Evolutionary conservation across 2,888 invertebrate species (phyloP), one percentile per base, ranked within the genome.

Genomic region (Trissolcus brochymenae): DNA sequence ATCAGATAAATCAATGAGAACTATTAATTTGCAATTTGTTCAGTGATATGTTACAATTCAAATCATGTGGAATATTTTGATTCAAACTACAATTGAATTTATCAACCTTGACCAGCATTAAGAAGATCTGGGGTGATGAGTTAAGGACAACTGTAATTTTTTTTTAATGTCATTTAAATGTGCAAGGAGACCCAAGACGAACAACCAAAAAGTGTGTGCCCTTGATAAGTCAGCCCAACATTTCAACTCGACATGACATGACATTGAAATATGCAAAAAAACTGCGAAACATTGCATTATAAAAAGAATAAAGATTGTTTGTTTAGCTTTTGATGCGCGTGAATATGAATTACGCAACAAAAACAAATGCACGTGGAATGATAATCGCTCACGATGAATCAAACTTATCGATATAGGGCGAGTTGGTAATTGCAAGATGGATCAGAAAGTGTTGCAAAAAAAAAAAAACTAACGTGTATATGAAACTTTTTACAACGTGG

Each of bases 31-130:
- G 19, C 25, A 25, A 25, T 25, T 25, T 25, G 25, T 4, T 4
- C 4, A 6, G 25, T 0, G 25, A 25, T 25, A 3, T 25, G 4
- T 25, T 25, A 25, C 25, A 4, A 6, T 25, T 25, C 25, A 25
- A 25, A 25, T 6, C 25, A 25, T 25, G 2, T 25, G 25, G 25
- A 35, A 35, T 35, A 0, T 35, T 35, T 35, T 1, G 7, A 7
- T 35, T 35, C 11, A 9, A 35, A 35, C 35, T 35, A n/a, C n/a
- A 35, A 11, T 35, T 35, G 65, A 73, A 65, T 60, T 59, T 53
- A 68, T 76, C 67, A 62, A 59, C 71, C 62, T 67, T 72, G 71
- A 76, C 71, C 66, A 67, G 57, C 66, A 61, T 61, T 76, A 13
- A 46, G 29, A 60, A 43, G 71, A 76, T 25, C 25, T 0, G 0